Percentiles rank a stretch among this genome's conserved stretches.
Conservation (phyloP, 2,113 vertebrate genomes). For the Mandrillus leucophaeus region DNA sequence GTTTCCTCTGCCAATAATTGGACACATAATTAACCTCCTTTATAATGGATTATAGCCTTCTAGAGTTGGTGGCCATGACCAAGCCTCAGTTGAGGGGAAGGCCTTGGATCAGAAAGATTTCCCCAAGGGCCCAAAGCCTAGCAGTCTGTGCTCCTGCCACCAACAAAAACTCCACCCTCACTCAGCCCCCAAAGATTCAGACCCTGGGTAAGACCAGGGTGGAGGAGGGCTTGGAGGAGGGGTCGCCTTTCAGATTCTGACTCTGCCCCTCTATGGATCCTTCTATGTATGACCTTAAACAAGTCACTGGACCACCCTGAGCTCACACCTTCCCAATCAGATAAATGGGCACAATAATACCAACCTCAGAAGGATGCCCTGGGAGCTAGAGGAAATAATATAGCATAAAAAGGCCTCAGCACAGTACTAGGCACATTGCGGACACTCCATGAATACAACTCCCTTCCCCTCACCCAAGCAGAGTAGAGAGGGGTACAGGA, state of each 20-base stretch:
- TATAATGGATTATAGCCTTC: background rate
- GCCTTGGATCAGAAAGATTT: background rate
- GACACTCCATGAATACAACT: too few species aligned
- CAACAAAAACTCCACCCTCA: background rate
- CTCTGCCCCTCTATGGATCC: background rate
- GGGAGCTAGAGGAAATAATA: background rate
- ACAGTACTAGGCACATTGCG: background rate
- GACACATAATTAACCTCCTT: slow-evolving; percentile 55
- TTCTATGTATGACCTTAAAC: background rate
- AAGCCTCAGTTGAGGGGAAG: background rate
- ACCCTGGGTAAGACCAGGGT: background rate
- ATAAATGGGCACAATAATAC: background rate
- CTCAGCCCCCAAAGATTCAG: background rate
- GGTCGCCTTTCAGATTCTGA: background rate
- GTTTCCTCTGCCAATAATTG: slow-evolving; percentile 34
- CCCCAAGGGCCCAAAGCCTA: background rate
- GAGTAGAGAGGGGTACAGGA: background rate
- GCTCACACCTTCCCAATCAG: background rate
- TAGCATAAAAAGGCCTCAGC: background rate
- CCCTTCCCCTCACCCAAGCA: background rate
- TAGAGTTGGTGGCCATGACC: background rate
- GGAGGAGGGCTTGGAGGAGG: background rate
- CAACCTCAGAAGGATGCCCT: background rate
- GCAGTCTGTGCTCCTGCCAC: background rate
- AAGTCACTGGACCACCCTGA: background rate